Base-by-base conservation (phyloP, 2,888 invertebrate genomes). In the Cheilosia scutellata region DNA sequence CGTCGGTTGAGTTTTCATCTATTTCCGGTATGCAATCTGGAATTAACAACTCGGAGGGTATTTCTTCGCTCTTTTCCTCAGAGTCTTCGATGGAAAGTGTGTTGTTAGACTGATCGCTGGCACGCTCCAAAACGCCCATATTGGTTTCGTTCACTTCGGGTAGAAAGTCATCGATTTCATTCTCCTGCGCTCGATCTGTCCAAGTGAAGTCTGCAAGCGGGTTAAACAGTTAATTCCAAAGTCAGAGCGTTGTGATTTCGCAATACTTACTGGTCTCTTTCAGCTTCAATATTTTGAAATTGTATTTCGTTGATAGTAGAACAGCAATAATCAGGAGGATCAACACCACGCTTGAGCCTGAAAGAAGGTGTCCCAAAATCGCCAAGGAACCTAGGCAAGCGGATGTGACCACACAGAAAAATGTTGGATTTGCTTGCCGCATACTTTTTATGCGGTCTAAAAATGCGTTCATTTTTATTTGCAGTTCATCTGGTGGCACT, bases 21-120 rank as follows among this genome's bases (percentile, higher is more conserved):
- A 92, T 91, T 89, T 92, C 92, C 5, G 92, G 92, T 89, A 92
- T 91, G 2, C 89, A 87, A 82, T 92, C 92, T 40, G 91, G 91
- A 88, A 92, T 91, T 27, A 92, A 87, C 25, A 92, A 84, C 57
- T 92, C 92, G 0, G 91, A 90, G 25, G 92, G 92, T 78, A 92
- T 89, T 79, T 92, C 92, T 83, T 92, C 92, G 86, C 91, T 92
- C 75, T 89, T 90, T 27, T 92, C 91, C 16, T 91, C 91, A 9
- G 78, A 87, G 42, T 89, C 89, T 25, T 89, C 89, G 25, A 88
- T 88, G 44, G 87, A 87, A n/a, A 88, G 88, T 47, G 89, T 89
- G 9, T 90, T 84, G n/a, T 89, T 89, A 6, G 91, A 90, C 80
- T 91, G 89, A 88, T 92, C 91, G 77, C 92, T 91, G 58, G 92